A percentile compares a stretch with the other conserved stretches of the same genome.
Evolutionary conservation across 2,113 vertebrate species (phyloP).

Genomic region (Seriola dumerili): DNA sequence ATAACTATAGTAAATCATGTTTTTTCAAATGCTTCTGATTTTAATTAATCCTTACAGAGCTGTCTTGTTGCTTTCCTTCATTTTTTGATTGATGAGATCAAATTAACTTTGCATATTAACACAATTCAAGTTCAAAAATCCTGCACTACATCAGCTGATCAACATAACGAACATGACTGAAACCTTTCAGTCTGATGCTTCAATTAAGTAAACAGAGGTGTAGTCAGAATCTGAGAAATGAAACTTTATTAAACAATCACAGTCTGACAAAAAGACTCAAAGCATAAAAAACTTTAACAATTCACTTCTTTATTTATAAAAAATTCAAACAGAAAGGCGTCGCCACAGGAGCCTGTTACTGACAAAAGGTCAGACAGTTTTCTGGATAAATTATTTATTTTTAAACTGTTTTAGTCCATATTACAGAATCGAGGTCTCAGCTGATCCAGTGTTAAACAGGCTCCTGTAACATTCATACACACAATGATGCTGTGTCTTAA

Average conservation of each 20-base stretch:
- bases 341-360: not conserved
- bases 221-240: not conserved
- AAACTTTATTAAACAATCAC: conserved; percentile 53
- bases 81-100: too few relatives aligned
- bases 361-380: too few relatives aligned
- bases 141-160: too few relatives aligned
- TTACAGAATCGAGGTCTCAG: not conserved
- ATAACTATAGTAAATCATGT: too few relatives aligned
- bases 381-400: not conserved
- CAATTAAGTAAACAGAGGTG: not conserved
- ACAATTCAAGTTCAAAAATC: too few relatives aligned
- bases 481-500: not conserved
- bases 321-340: conserved; percentile 44
- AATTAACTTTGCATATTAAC: too few relatives aligned
- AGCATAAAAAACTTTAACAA: conserved; percentile 25
- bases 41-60: too few relatives aligned
- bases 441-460: not conserved
- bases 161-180: too few relatives aligned
- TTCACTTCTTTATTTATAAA: conserved; percentile 53
- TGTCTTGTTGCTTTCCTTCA: too few relatives aligned
- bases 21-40: too few relatives aligned
- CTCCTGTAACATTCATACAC: not conserved
- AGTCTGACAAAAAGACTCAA: conserved; percentile 21
- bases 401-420: not conserved
- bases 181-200: too few relatives aligned